Percentiles rank a stretch among this genome's conserved stretches.
phyloP scores from a whole-genome alignment of 2,113 vertebrate species.

The Gallinago jamesoni region DNA sequence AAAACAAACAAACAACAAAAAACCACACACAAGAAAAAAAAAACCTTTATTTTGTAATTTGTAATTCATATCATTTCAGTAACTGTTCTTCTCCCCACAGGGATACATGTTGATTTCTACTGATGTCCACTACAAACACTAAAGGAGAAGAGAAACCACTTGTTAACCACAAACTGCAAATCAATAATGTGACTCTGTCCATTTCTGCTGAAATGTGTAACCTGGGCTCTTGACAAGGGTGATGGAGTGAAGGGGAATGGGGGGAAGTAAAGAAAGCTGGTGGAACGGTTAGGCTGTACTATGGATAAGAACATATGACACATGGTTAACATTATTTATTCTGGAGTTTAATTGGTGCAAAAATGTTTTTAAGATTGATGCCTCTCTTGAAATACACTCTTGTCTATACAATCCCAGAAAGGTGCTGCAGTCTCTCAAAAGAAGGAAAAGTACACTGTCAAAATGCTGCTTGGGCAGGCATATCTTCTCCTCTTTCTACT shows the following conservation, averaged over 20 bases:
- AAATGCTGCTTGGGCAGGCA: not conserved
- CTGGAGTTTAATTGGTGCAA: not conserved
- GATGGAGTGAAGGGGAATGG: accelerated
- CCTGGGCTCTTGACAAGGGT: not conserved
- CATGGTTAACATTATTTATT: not conserved
- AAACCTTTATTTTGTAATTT: not conserved
- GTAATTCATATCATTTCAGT: not conserved
- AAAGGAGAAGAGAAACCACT: constrained; percentile 11
- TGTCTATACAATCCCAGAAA: constrained; percentile 1
- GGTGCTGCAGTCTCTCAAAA: not conserved
- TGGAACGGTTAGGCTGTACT: not conserved
- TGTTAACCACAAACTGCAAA: not conserved
- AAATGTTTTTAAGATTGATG: not conserved
- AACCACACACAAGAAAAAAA: not conserved
- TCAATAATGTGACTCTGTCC: not conserved
- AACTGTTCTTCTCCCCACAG: constrained; percentile 23
- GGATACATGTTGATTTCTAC: constrained; percentile 70
- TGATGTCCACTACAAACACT: constrained; percentile 54
- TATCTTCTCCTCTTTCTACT: not conserved
- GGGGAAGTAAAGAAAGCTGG: not conserved
- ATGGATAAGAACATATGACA: not conserved
- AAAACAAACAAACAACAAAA: not conserved
- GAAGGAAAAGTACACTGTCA: not conserved
- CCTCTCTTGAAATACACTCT: constrained; percentile 57
- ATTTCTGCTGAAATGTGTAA: not conserved